A percentile compares a stretch with the other conserved stretches of the same genome.
Evolutionary conservation across 2,888 invertebrate species (phyloP).

Genomic region (Melanargia galathea): DNA sequence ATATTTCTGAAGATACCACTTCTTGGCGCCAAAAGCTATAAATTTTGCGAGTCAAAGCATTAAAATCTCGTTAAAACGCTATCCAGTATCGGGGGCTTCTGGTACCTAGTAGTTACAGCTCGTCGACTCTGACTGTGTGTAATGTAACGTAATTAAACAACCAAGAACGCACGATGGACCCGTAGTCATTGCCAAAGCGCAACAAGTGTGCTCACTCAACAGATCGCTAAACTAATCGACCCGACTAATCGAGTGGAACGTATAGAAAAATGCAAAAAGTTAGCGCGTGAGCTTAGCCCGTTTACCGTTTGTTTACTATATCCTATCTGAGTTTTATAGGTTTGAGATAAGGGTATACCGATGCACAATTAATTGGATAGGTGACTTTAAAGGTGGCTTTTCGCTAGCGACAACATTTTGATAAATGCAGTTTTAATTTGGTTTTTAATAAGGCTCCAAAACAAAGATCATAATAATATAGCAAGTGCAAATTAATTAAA

Average conservation of each 20-base stretch:
- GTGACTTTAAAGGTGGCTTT: neutral
- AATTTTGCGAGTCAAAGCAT: slow-evolving; percentile 67
- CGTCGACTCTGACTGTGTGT: slow-evolving; percentile 43
- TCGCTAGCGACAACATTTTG: no score
- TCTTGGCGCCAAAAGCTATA: slow-evolving; percentile 64
- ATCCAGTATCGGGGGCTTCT: slow-evolving; percentile 52
- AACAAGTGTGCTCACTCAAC: slow-evolving; percentile 61
- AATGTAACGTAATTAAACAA: slow-evolving; percentile 54
- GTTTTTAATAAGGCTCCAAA: no score
- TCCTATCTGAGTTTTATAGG: slow-evolving; percentile 8
- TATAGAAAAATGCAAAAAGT: slow-evolving; percentile 32
- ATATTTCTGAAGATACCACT: slow-evolving; percentile 52
- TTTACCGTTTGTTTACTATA: slow-evolving; percentile 26
- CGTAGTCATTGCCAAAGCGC: slow-evolving; percentile 51
- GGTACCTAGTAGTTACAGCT: slow-evolving; percentile 46
- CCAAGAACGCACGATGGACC: slow-evolving; percentile 48
- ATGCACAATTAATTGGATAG: neutral
- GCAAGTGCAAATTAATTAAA: no score
- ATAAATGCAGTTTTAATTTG: no score
- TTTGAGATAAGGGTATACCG: neutral
- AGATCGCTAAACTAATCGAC: slow-evolving; percentile 44
- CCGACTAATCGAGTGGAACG: slow-evolving; percentile 31
- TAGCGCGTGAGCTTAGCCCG: slow-evolving; percentile 24
- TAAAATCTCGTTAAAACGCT: slow-evolving; percentile 73
- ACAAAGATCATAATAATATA: no score